Conservation (phyloP, 2,888 invertebrate species). For the Andrena praecox region DNA sequence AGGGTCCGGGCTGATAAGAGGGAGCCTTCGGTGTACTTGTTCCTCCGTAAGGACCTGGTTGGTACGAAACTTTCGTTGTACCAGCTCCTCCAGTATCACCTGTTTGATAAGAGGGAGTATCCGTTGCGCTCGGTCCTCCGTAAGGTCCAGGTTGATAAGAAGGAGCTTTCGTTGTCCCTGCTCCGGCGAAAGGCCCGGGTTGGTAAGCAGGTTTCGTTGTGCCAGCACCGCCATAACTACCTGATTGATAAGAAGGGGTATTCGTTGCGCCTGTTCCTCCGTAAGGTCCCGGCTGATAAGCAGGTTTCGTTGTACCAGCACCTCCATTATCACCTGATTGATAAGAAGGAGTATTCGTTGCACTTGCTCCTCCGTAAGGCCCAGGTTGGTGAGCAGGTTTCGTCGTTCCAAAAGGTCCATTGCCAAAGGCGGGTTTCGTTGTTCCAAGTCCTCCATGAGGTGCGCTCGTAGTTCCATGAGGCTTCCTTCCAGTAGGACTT, state of each 20-base stretch:
- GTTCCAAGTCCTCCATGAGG: neutral
- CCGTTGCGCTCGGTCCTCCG: neutral
- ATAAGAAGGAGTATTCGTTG: neutral
- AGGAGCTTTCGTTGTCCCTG: neutral
- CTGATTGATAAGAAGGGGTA: constrained; percentile 6
- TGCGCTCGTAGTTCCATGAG: neutral
- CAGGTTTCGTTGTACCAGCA: neutral
- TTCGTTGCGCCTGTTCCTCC: neutral
- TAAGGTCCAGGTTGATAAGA: neutral
- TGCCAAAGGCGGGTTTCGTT: neutral
- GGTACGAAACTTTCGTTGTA: too few species aligned
- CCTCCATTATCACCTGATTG: neutral
- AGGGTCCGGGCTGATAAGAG: neutral
- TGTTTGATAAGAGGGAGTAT: neutral
- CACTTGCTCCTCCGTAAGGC: neutral
- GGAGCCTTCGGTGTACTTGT: neutral
- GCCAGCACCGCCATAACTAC: neutral
- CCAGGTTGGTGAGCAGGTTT: neutral
- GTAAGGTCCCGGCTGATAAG: neutral
- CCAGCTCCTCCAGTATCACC: neutral
- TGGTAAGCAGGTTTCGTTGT: neutral
- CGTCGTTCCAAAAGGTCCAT: neutral
- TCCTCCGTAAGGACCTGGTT: too few species aligned
- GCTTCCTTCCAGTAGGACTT: constrained; percentile 21
- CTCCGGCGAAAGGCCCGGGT: neutral